A percentile compares a stretch with the other conserved stretches of the same genome.
Conservation (phyloP, 2,113 vertebrate species). For the Cnemophilus loriae region DNA sequence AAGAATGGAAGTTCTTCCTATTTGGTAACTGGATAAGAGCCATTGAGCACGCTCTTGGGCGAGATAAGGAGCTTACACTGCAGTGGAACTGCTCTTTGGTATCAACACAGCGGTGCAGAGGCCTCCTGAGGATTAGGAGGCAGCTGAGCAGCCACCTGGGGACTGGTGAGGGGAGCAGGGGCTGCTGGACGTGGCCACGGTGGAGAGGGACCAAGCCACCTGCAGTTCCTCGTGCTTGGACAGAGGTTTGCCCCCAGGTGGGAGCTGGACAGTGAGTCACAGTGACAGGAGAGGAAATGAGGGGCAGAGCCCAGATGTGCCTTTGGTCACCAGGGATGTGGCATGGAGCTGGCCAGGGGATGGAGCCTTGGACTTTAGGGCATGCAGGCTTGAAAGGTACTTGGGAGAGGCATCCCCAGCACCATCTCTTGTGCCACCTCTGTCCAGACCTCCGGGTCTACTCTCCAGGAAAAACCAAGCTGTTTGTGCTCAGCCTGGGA, state of each 20-base stretch:
- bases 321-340: not conserved
- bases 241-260: not conserved
- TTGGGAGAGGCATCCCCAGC: not conserved
- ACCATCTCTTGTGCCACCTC: not conserved
- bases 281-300: not conserved
- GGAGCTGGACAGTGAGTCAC: rapidly evolving
- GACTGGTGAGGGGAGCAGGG: not conserved
- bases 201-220: rapidly evolving
- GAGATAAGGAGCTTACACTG: conserved; percentile 11
- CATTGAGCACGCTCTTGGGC: not conserved
- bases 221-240: rapidly evolving
- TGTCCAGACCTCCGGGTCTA: not conserved
- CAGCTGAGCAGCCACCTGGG: not conserved
- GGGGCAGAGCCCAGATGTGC: not conserved
- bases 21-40: conserved; percentile 12
- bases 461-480: not conserved
- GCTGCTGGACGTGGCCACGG: not conserved
- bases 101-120: not conserved
- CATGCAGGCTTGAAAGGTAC: not conserved
- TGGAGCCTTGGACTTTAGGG: rapidly evolving
- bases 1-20: not conserved
- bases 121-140: not conserved
- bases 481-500: not conserved
- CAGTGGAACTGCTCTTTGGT: not conserved
- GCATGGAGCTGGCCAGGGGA: rapidly evolving